phyloP scores from a whole-genome alignment of 1,140 invertebrate genomes.

The Aradophagus sp. region DNA sequence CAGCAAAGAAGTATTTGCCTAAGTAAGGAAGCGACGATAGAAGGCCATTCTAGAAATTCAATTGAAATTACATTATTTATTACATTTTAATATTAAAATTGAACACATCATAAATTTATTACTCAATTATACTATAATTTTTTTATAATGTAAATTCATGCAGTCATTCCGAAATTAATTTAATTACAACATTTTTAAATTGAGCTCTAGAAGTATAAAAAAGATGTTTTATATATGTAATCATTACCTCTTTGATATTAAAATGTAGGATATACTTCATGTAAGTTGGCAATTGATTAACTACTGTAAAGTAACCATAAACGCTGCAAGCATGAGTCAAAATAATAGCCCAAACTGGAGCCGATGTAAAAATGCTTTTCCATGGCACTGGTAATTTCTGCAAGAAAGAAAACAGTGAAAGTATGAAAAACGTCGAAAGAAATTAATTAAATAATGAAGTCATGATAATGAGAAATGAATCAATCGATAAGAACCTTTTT shows the following conservation, averaged over 20 bases:
- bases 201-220: too few relatives aligned
- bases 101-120: too few relatives aligned
- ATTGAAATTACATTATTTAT: too few relatives aligned
- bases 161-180: too few relatives aligned
- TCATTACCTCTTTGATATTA: slow-evolving; percentile 88
- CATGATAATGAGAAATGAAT: slow-evolving; percentile 3
- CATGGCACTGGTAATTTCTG: slow-evolving; percentile 85
- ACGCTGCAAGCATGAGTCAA: slow-evolving; percentile 92
- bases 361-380: slow-evolving; percentile 84
- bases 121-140: too few relatives aligned
- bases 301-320: slow-evolving; percentile 95
- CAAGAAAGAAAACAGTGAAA: too few relatives aligned
- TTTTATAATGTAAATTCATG: too few relatives aligned
- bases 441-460: slow-evolving; percentile 7
- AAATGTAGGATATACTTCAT: slow-evolving; percentile 92
- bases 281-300: slow-evolving; percentile 95
- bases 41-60: slow-evolving; percentile 86
- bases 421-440: background rate
- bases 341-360: slow-evolving; percentile 94
- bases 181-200: too few relatives aligned
- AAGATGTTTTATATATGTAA: too few relatives aligned
- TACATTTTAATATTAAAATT: too few relatives aligned
- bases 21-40: slow-evolving; percentile 91
- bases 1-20: slow-evolving; percentile 86
- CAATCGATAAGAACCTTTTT: slow-evolving; percentile 50